Conservation (phyloP, 2,888 invertebrate species). For the Lycia hirtaria region DNA sequence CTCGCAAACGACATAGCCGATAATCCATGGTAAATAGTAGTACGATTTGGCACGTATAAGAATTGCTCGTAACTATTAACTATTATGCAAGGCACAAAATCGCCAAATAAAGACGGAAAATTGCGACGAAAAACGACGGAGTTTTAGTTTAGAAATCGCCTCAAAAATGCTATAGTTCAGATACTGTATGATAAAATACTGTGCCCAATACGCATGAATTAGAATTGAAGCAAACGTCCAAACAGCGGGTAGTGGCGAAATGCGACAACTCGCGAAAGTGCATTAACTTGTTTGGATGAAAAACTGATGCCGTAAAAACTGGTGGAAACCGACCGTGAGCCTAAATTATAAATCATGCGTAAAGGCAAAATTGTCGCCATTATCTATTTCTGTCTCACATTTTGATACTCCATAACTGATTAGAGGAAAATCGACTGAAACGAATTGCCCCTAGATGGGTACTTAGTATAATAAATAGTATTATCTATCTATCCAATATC, state of each 20-base stretch:
- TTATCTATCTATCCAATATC: neutral
- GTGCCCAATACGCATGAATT: slow-evolving; percentile 69
- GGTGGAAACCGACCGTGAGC: slow-evolving; percentile 15
- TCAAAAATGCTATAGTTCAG: too few relatives aligned
- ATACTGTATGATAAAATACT: slow-evolving; percentile 8
- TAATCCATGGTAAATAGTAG: too few relatives aligned
- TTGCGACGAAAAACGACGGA: too few relatives aligned
- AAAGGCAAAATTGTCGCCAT: slow-evolving; percentile 13
- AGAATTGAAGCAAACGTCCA: slow-evolving; percentile 67
- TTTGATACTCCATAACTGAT: slow-evolving; percentile 13
- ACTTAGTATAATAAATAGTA: neutral
- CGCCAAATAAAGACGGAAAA: too few relatives aligned
- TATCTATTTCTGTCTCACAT: slow-evolving; percentile 22
- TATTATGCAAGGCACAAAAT: too few relatives aligned
- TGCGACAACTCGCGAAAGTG: slow-evolving; percentile 33
- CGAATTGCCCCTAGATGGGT: neutral
- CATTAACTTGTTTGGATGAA: slow-evolving; percentile 35
- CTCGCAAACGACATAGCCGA: too few relatives aligned
- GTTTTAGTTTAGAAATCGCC: too few relatives aligned
- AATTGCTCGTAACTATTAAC: too few relatives aligned
- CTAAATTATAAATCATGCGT: slow-evolving; percentile 30
- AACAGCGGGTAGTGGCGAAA: slow-evolving; percentile 38
- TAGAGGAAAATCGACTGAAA: slow-evolving; percentile 4
- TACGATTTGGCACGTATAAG: too few relatives aligned
- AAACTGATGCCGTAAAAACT: slow-evolving; percentile 31